Percentiles rank a stretch among this genome's conserved stretches.
These are phyloP conservation scores for Leptothorax acervorum DNA, from an alignment of 2,888 invertebrate genomes.

Conservation along the genomic window DNA sequence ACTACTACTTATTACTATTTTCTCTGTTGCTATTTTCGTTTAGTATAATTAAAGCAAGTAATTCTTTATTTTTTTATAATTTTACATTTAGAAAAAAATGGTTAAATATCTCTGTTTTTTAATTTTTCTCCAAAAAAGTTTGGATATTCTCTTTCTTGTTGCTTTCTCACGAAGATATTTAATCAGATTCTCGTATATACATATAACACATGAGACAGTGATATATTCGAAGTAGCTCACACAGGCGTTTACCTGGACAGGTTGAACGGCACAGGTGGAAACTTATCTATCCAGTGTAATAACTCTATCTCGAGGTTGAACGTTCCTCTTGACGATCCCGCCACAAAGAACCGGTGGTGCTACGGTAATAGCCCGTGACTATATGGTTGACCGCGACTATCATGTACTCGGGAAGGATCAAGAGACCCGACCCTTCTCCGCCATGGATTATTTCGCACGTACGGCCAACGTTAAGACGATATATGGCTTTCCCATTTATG, in stretches of 20 bases:
- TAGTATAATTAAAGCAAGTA: background rate
- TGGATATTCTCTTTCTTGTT: background rate
- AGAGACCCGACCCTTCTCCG: constrained; percentile 41
- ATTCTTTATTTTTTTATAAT: background rate
- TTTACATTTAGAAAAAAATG: background rate
- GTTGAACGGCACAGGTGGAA: constrained; percentile 72
- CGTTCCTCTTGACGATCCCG: constrained; percentile 58
- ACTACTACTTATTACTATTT: too few relatives aligned
- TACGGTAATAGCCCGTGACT: constrained; percentile 74
- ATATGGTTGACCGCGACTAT: constrained; percentile 72
- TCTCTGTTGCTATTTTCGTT: background rate
- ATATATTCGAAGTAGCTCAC: constrained; percentile 51
- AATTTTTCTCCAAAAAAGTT: background rate
- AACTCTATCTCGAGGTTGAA: constrained; percentile 68
- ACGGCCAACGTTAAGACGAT: constrained; percentile 40
- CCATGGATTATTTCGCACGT: constrained; percentile 63
- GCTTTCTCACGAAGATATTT: background rate
- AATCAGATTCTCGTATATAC: background rate
- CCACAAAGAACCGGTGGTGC: constrained; percentile 65
- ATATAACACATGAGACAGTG: constrained; percentile 6
- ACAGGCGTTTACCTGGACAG: constrained; percentile 66
- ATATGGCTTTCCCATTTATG: constrained; percentile 42
- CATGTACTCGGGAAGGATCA: constrained; percentile 56
- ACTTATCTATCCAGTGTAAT: constrained; percentile 69
- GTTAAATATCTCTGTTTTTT: background rate